Evolutionary conservation across 2,888 invertebrate genomes (phyloP).

Genomic region (Anorthoa munda): DNA sequence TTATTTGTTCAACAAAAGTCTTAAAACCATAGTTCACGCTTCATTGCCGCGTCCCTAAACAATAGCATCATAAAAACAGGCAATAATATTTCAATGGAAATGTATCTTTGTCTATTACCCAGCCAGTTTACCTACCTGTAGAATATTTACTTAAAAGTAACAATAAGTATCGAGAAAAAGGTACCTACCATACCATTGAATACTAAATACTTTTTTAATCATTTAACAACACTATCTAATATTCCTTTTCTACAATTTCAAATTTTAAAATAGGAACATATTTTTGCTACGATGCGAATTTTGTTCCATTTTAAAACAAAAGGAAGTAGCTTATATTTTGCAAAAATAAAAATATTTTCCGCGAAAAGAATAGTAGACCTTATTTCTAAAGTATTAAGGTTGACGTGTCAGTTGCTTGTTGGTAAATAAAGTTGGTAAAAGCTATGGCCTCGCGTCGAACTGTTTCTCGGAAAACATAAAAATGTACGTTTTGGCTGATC

Average conservation of each 20-base stretch:
- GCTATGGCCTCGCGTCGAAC: conserved; percentile 59
- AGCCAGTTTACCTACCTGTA: conserved; percentile 22
- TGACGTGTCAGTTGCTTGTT: background rate
- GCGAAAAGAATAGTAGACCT: conserved; percentile 27
- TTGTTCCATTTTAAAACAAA: conserved; percentile 83
- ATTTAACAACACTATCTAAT: conserved; percentile 31
- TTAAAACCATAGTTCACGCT: conserved; percentile 30
- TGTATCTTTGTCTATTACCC: conserved; percentile 31
- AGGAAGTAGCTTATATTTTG: conserved; percentile 69
- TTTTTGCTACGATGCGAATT: conserved; percentile 72
- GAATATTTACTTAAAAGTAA: conserved; percentile 2
- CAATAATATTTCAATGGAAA: conserved; percentile 52
- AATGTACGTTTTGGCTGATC: conserved; percentile 73
- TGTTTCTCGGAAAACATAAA: conserved; percentile 76
- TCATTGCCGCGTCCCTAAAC: conserved; percentile 24
- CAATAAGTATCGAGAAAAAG: background rate
- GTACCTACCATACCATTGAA: background rate
- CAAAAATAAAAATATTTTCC: conserved; percentile 16
- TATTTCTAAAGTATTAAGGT: background rate
- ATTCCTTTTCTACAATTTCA: conserved; percentile 45
- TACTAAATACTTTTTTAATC: background rate
- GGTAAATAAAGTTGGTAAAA: conserved; percentile 33
- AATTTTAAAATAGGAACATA: conserved; percentile 32
- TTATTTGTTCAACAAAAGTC: conserved; percentile 5
- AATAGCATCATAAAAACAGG: conserved; percentile 41